Percentiles rank a stretch among this genome's conserved stretches.
Evolutionary conservation across 1,140 invertebrate species (phyloP).

Genomic region (Schlechtendalia chinensis): DNA sequence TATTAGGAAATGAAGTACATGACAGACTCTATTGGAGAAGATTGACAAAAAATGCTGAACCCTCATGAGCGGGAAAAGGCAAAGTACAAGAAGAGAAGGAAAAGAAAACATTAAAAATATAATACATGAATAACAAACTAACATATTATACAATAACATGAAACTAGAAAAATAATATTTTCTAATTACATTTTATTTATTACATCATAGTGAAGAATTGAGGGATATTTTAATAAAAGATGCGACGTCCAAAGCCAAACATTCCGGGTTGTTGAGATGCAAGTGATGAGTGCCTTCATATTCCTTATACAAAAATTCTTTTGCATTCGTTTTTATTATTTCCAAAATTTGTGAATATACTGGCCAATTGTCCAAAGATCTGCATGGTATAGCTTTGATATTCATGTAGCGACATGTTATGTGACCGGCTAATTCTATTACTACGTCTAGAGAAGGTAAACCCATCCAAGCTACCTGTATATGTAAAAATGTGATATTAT

Average conservation of each 20-base stretch:
- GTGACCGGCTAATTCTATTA: slow-evolving; percentile 66
- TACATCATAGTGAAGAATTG: neutral
- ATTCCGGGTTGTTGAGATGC: slow-evolving; percentile 75
- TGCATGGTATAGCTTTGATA: slow-evolving; percentile 68
- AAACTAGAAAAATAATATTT: neutral
- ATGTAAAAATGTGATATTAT: slow-evolving; percentile 50
- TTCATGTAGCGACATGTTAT: slow-evolving; percentile 78
- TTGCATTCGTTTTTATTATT: slow-evolving; percentile 62
- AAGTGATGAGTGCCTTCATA: slow-evolving; percentile 81
- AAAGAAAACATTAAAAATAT: too few species aligned
- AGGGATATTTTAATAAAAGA: slow-evolving; percentile 61
- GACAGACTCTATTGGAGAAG: too few species aligned
- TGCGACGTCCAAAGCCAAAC: slow-evolving; percentile 64
- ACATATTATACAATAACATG: too few species aligned
- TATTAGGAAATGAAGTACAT: too few species aligned
- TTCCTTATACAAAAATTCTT: slow-evolving; percentile 66
- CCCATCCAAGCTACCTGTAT: slow-evolving; percentile 64
- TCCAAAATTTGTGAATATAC: slow-evolving; percentile 68
- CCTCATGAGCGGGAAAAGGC: too few species aligned
- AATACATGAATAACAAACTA: too few species aligned
- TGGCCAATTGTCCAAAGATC: slow-evolving; percentile 65
- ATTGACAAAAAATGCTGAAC: too few species aligned
- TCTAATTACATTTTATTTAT: slow-evolving; percentile 1
- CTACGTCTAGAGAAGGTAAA: slow-evolving; percentile 70
- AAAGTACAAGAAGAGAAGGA: too few species aligned